Percentiles rank a stretch among this genome's conserved stretches.
Evolutionary conservation across 2,113 vertebrate genomes (phyloP).

Genomic region (Eclectus roratus): DNA sequence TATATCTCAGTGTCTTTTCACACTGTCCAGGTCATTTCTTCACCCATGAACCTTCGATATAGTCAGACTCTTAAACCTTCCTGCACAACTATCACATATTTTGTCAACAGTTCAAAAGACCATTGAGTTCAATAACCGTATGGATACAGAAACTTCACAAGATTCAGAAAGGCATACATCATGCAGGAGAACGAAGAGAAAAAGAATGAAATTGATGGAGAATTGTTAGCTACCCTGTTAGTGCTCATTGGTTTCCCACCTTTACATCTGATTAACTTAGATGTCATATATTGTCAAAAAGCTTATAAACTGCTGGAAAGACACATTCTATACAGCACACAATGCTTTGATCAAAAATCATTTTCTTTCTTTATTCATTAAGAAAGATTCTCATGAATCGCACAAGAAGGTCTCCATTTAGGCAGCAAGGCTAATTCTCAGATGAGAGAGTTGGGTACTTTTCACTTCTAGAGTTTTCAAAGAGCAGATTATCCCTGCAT

Average conservation of each 20-base stretch:
- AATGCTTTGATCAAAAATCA: not conserved
- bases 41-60: not conserved
- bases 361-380: not conserved
- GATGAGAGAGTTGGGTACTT: not conserved
- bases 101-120: not conserved
- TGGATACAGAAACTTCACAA: not conserved
- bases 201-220: not conserved
- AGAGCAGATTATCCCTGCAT: not conserved
- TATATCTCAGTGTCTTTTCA: not conserved
- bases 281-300: not conserved
- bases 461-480: not conserved
- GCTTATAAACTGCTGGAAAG: not conserved
- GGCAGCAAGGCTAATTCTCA: not conserved
- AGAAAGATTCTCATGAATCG: not conserved
- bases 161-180: not conserved
- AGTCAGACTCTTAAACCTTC: not conserved
- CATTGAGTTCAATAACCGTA: not conserved
- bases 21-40: not conserved
- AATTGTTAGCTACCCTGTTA: not conserved
- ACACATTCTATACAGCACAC: not conserved
- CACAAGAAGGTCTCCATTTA: not conserved
- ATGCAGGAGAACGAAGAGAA: accelerated
- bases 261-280: not conserved
- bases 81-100: not conserved
- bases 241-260: not conserved